These are phyloP conservation scores for Abrostola tripartita DNA, from an alignment of 2,888 invertebrate genomes.

Conservation along the genomic window DNA sequence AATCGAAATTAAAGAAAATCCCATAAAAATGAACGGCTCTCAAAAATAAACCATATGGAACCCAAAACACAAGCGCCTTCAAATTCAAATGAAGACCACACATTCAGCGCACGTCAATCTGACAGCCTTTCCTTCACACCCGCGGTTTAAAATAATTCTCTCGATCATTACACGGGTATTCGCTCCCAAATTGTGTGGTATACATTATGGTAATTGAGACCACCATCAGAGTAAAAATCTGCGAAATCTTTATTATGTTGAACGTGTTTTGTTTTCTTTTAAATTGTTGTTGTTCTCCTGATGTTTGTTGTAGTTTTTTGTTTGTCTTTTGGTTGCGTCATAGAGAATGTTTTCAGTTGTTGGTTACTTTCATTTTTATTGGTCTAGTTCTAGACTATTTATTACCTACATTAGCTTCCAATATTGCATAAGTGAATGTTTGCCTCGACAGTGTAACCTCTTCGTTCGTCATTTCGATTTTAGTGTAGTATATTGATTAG, in stretches of 20 bases:
- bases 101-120: constrained; percentile 30
- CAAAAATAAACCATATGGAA: constrained; percentile 18
- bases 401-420: no score
- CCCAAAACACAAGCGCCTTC: neutral
- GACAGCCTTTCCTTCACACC: constrained; percentile 50
- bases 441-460: no score
- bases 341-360: no score
- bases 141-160: constrained; percentile 47
- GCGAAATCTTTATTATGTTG: constrained; percentile 34
- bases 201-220: constrained; percentile 56
- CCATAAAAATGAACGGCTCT: neutral
- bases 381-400: no score
- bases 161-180: constrained; percentile 56
- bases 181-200: constrained; percentile 50
- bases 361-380: no score
- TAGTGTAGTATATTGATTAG: no score
- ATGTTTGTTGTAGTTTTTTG: constrained; percentile 10
- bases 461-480: no score
- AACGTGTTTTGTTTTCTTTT: constrained; percentile 2
- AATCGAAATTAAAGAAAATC: neutral
- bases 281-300: constrained; percentile 18
- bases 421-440: no score
- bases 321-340: constrained; percentile 2
- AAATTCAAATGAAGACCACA: constrained; percentile 55
- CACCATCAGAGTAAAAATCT: constrained; percentile 44